Conservation (phyloP, 2,888 invertebrate genomes). For the Anaspis maculata region DNA sequence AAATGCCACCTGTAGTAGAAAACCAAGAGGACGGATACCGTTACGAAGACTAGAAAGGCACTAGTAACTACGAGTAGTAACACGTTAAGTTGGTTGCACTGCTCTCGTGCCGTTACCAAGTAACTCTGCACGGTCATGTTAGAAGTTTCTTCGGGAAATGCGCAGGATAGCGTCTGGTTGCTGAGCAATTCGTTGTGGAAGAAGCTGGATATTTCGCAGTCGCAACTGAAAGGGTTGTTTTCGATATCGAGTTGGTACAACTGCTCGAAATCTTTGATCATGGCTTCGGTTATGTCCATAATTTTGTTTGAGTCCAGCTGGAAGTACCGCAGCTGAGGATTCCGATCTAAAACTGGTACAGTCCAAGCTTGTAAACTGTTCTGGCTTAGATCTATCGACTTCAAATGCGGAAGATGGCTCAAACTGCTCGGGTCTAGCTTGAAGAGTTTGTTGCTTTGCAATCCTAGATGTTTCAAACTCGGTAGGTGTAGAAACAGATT, state of each 20-base stretch:
- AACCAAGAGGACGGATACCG: constrained; percentile 40
- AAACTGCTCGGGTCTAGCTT: constrained; percentile 43
- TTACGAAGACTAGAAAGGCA: constrained; percentile 40
- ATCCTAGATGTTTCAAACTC: constrained; percentile 45
- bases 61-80: too few relatives aligned
- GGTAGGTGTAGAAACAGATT: constrained; percentile 47
- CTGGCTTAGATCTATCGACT: constrained; percentile 45
- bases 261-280: constrained; percentile 49
- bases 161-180: constrained; percentile 17
- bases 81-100: too few relatives aligned
- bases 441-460: constrained; percentile 45
- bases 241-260: constrained; percentile 44
- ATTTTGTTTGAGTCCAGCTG: constrained; percentile 46
- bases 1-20: constrained; percentile 43
- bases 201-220: constrained; percentile 35
- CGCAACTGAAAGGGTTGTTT: constrained; percentile 50
- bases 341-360: constrained; percentile 11
- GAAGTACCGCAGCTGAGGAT: not conserved
- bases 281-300: constrained; percentile 47
- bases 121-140: constrained; percentile 22
- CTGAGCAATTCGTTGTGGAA: constrained; percentile 8
- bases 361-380: constrained; percentile 50
- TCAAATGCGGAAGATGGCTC: constrained; percentile 41
- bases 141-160: constrained; percentile 21
- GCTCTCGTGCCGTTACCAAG: too few relatives aligned